These are phyloP conservation scores for Meteorus colon DNA, from an alignment of 2,888 invertebrate genomes.

Conservation along the genomic window DNA sequence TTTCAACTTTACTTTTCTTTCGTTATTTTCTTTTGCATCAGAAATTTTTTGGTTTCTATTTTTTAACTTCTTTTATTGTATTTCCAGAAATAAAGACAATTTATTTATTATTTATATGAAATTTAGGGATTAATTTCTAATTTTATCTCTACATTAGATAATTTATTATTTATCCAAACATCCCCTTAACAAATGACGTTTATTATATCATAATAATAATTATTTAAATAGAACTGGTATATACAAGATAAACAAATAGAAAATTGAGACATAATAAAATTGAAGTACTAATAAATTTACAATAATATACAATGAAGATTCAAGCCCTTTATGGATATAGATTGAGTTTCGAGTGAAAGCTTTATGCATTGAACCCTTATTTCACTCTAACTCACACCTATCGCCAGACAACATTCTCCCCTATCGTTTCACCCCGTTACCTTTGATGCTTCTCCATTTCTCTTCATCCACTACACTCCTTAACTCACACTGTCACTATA, in stretches of 20 bases:
- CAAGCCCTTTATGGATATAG: conserved; percentile 18
- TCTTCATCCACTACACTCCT: conserved; percentile 28
- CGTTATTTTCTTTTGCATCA: no score
- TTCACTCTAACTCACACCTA: conserved; percentile 45
- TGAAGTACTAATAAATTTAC: conserved; percentile 14
- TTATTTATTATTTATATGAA: no score
- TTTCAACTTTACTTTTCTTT: no score
- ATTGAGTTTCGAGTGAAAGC: conserved; percentile 42
- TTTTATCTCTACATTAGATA: no score
- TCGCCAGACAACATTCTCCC: conserved; percentile 44
- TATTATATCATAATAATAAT: neutral
- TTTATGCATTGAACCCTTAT: conserved; percentile 43
- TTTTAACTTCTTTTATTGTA: no score
- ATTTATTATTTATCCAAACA: no score
- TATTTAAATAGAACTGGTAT: neutral
- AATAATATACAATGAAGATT: neutral
- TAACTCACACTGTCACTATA: conserved; percentile 6
- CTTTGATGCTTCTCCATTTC: conserved; percentile 38
- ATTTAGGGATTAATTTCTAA: no score
- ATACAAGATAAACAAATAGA: conserved; percentile 40
- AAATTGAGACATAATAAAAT: conserved; percentile 34
- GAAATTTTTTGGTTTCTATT: no score
- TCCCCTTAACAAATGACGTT: no score
- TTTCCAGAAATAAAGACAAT: no score
- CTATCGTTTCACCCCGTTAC: conserved; percentile 52